Conservation (phyloP, 2,797 vertebrate species). For the Pristis pectinata region DNA sequence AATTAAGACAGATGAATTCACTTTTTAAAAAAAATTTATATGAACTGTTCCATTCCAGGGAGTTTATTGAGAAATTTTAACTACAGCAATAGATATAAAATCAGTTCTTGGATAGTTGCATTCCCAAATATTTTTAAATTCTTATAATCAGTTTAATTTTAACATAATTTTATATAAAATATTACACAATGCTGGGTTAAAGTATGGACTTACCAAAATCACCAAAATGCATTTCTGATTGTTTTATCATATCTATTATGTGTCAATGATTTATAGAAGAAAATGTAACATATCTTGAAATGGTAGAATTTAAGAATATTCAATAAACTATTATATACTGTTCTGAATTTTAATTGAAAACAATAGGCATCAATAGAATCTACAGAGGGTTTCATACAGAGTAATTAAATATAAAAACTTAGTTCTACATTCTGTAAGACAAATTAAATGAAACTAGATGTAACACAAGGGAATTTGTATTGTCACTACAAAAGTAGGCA, state of each 20-base stretch:
- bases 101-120: neutral
- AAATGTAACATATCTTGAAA: neutral
- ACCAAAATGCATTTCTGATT: constrained; percentile 9
- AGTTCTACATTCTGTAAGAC: neutral
- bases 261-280: neutral
- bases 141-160: neutral
- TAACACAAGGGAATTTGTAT: neutral
- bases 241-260: neutral
- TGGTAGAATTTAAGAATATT: constrained; percentile 32
- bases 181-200: neutral
- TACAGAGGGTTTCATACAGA: no score
- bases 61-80: neutral
- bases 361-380: neutral
- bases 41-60: neutral
- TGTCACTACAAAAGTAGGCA: neutral
- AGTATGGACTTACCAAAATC: neutral
- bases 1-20: neutral
- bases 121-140: neutral
- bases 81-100: neutral
- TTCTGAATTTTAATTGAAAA: constrained; percentile 32
- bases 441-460: neutral
- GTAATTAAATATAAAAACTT: neutral
- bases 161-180: constrained; percentile 1
- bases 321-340: constrained; percentile 10
- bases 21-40: neutral